Evolutionary conservation across 2,797 vertebrate genomes (phyloP), one percentile per base, ranked within the genome.

Genomic region (Phrynocephalus forsythii): DNA sequence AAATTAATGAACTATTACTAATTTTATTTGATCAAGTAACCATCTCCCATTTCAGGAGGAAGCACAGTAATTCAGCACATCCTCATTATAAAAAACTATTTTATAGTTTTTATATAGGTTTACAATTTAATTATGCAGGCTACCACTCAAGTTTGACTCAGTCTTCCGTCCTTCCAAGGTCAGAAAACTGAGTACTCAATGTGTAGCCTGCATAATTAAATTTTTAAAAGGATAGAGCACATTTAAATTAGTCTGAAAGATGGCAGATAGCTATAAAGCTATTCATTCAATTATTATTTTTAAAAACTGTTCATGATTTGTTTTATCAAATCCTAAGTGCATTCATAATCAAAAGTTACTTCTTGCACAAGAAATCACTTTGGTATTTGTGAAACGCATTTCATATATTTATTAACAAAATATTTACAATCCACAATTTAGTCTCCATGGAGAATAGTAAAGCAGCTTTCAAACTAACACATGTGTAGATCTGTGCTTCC

Each of bases 1-100:
- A 72, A 86, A 60, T 66, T 81, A 63, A 63, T 48, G 33, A 82
- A 86, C 67, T 30, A 48, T 85, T 86, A 87, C 81, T 28, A 78
- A 87, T 73, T 83, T 81, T 88, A 73, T 1, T 71, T 87, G 75
- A 56, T 79, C 13, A 86, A 3, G 83, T 83, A 71, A 1, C 0
- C 0, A 77, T 85, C 76, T 84, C 44, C 20, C 26, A 81, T 81
- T 75, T 75, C 28, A 80, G 9, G 38, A 28, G 6, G 20, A 30
- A 73, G 50, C 18, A 86, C 24, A 63, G 30, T 71, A 71, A 5
- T 86, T 86, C 50, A 48, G 52, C n/a, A 79, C 30, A 11, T 81
- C 30, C 26, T 81, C 28, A 75, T 22, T 56, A 2, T 56, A 10
- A 10, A 56, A 33, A 52, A 56, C 2, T 56, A 56, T 56, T 56